Conservation (phyloP, 2,888 invertebrate species). For the Stomorhina lunata region DNA sequence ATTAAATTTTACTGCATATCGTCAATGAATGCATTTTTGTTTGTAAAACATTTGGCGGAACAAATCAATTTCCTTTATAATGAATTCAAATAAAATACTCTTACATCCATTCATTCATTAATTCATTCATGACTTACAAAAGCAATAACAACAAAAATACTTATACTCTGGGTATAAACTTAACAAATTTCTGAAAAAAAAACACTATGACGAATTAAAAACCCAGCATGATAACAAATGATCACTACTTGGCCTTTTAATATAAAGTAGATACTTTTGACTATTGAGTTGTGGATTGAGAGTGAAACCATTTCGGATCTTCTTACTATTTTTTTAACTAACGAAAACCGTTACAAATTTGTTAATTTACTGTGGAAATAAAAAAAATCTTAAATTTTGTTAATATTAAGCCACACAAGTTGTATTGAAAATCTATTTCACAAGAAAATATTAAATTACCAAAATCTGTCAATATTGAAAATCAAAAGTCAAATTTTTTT, state of each 20-base stretch:
- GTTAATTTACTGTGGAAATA: conserved; percentile 4
- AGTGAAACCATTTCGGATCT: too few relatives aligned
- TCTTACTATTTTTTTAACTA: too few relatives aligned
- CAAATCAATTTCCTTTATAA: conserved; percentile 49
- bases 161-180: too few relatives aligned
- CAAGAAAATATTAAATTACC: conserved; percentile 29
- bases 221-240: conserved; percentile 33
- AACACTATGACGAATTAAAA: conserved; percentile 31
- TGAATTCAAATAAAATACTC: too few relatives aligned
- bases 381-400: too few relatives aligned
- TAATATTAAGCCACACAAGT: conserved; percentile 50
- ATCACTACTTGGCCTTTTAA: too few relatives aligned
- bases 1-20: conserved; percentile 7
- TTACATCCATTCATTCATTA: background rate
- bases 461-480: conserved; percentile 7
- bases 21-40: background rate
- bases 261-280: too few relatives aligned
- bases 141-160: background rate
- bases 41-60: conserved; percentile 31
- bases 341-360: conserved; percentile 44
- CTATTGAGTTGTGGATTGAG: too few relatives aligned
- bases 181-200: too few relatives aligned
- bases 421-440: too few relatives aligned
- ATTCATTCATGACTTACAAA: background rate
- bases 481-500: conserved; percentile 1